phyloP scores from a whole-genome alignment of 2,113 vertebrate species.

The Cercopithecus mona region DNA sequence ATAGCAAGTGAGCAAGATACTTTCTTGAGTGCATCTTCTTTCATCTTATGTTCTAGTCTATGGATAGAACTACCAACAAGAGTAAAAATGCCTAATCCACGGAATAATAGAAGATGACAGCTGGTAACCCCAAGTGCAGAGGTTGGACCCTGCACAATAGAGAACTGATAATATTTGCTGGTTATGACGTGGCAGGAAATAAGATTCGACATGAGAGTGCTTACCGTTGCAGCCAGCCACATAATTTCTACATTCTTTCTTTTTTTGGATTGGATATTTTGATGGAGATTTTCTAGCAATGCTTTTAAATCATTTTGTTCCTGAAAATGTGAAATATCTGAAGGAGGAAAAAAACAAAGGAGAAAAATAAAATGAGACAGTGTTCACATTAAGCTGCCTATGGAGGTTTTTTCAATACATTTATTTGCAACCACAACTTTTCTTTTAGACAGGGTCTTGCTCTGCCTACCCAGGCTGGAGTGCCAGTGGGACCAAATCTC shows the following conservation, averaged over 20 bases:
- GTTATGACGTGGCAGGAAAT: rapidly evolving
- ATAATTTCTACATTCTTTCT: constrained; percentile 99
- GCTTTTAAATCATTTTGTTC: constrained; percentile 95
- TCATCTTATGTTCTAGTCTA: neutral
- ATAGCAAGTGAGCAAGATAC: neutral
- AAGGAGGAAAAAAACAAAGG: neutral
- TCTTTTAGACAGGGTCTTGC: too few relatives aligned
- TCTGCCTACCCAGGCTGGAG: too few relatives aligned
- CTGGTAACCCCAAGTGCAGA: neutral
- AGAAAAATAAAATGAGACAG: neutral
- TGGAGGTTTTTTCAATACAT: neutral
- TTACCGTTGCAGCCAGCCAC: constrained; percentile 96
- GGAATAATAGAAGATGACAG: neutral
- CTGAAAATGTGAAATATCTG: constrained; percentile 95
- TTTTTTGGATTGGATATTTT: constrained; percentile 96
- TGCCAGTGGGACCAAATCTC: too few relatives aligned
- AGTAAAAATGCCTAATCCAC: too few relatives aligned
- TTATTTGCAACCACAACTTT: neutral
- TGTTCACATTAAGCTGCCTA: neutral
- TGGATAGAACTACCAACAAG: neutral
- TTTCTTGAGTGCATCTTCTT: neutral
- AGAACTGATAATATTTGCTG: too few relatives aligned
- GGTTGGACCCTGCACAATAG: rapidly evolving
- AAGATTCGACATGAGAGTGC: neutral
- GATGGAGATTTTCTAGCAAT: constrained; percentile 95